Base-by-base conservation (phyloP, 2,888 invertebrate genomes). In the Periphyllus acericola region DNA sequence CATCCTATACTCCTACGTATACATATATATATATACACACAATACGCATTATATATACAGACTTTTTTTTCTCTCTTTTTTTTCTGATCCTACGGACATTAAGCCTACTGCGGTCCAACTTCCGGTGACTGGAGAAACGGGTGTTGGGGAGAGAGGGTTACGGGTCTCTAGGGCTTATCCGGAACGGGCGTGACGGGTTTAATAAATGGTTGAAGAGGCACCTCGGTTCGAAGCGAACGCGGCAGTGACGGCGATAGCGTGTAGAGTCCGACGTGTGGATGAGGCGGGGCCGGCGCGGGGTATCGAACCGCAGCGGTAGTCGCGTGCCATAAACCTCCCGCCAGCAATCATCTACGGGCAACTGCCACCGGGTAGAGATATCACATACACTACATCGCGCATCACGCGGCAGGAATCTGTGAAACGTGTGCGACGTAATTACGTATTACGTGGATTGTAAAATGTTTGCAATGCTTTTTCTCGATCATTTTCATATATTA, bases 301-400 rank as follows among this genome's bases (percentile, higher is more conserved):
- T 80, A 81, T 80, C 84, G 84, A 80, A 89, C 89, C 84, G 89
- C 84, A 84, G 89, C 89, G 89, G 89, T 89, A 89, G 89, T 89
- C 89, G 89, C 89, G 89, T 89, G 89, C 89, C 89, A 89, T 89
- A 89, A 89, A 89, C 89, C 87, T 87, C 87, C 87, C 87, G 87
- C 87, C 87, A 87, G 87, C 87, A 87, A 87, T 87, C 87, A 87
- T 87, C 87, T 87, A 87, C 87, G 87, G 86, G 81, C 87, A 81
- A 87, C 87, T 81, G 74, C 74, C 25, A 46, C 81, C 87, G 60
- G 87, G 87, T 87, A 72, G 87, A 74, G 74, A 19, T 5, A 75
- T 60, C 81, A 75, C 80, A n/a, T 36, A 32, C 79, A 72, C 60
- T 80, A 81, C 81, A 79, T 11, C 6, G 8, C 25, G n/a, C 29